Evolutionary conservation across 2,888 invertebrate species (phyloP).

Genomic region (Portevinia maculata): DNA sequence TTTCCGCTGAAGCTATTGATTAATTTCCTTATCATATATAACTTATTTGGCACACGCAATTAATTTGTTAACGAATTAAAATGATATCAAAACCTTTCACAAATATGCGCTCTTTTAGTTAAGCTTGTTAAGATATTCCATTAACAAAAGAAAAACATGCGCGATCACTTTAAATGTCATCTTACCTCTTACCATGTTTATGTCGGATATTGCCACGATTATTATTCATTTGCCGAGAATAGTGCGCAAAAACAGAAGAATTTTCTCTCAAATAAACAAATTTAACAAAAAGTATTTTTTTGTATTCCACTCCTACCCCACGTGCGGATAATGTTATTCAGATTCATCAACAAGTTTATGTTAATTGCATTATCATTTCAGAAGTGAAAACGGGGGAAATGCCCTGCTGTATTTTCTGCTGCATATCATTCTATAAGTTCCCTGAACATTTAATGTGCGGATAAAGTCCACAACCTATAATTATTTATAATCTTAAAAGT

Average conservation of each 20-base stretch:
- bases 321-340: not conserved
- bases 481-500: slow-evolving; percentile 7
- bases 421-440: slow-evolving; percentile 8
- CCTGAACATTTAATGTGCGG: slow-evolving; percentile 34
- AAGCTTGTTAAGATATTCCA: no score
- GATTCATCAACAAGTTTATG: slow-evolving; percentile 19
- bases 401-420: not conserved
- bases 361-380: not conserved
- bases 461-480: slow-evolving; percentile 8
- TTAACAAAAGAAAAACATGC: not conserved
- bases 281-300: not conserved
- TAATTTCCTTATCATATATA: no score
- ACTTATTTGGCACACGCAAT: not conserved
- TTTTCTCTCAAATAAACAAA: slow-evolving; percentile 14
- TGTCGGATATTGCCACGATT: no score
- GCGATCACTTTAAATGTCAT: not conserved
- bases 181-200: no score
- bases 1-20: no score
- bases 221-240: slow-evolving; percentile 4
- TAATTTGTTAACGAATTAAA: slow-evolving; percentile 6
- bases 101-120: not conserved
- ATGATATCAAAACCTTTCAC: slow-evolving; percentile 8
- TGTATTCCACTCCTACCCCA: slow-evolving; percentile 1
- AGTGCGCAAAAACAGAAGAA: slow-evolving; percentile 26
- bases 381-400: not conserved